phyloP scores from a whole-genome alignment of 2,113 vertebrate species.

The Austrofundulus limnaeus region DNA sequence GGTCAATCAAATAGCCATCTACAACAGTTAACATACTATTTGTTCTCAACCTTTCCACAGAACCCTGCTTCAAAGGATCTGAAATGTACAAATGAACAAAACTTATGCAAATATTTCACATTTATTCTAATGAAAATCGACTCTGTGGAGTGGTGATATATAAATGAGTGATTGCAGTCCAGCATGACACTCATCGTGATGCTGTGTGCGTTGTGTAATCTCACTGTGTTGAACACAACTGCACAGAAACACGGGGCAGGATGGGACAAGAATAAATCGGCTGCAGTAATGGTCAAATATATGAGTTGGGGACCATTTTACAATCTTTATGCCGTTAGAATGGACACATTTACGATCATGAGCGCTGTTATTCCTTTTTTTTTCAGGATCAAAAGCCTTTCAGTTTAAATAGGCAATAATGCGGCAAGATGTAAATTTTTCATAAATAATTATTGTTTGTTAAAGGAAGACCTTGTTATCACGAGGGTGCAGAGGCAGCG shows the following conservation, averaged over 20 bases:
- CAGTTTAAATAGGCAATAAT: not conserved
- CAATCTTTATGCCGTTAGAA: not conserved
- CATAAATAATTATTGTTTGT: conserved; percentile 23
- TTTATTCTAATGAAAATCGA: too few species aligned
- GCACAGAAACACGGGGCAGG: not conserved
- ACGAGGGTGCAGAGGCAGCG: conserved; percentile 5
- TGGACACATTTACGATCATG: not conserved
- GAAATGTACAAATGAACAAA: too few species aligned
- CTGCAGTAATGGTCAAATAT: not conserved
- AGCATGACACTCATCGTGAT: not conserved
- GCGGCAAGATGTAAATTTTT: conserved; percentile 5
- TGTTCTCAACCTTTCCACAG: too few species aligned
- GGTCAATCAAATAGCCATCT: too few species aligned
- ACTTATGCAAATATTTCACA: too few species aligned
- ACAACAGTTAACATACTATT: too few species aligned
- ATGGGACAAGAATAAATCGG: not conserved
- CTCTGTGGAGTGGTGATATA: not conserved
- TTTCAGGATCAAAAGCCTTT: conserved; percentile 8
- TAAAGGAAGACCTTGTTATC: conserved; percentile 9
- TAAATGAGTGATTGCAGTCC: not conserved
- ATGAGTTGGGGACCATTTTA: not conserved
- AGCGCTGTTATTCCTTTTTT: not conserved
- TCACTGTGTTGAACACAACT: not conserved
- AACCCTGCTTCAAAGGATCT: too few species aligned
- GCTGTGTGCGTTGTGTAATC: not conserved